Evolutionary conservation across 1,140 invertebrate genomes (phyloP).

Genomic region (Atta colombica): DNA sequence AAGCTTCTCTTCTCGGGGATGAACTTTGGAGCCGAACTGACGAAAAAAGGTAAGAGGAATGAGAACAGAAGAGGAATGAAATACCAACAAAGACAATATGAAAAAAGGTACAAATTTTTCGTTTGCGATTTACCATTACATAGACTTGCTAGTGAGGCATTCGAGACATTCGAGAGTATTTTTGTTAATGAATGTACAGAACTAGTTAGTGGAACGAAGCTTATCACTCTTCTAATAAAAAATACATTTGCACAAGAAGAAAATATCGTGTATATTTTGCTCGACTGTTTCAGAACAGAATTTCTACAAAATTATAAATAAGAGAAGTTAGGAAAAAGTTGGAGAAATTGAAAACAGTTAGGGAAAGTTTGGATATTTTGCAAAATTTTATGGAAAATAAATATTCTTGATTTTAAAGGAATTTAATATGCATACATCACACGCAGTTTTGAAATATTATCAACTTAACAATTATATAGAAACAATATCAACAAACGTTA

Average conservation of each 20-base stretch:
- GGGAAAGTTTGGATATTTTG: no score
- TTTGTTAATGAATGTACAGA: background rate
- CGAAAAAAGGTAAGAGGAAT: background rate
- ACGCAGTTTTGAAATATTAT: no score
- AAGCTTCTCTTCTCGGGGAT: constrained; percentile 7
- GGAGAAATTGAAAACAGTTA: no score
- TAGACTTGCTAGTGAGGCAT: background rate
- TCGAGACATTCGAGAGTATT: background rate
- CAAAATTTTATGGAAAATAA: no score
- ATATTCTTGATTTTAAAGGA: no score
- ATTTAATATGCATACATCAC: no score
- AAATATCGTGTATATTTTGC: background rate
- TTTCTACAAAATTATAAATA: no score
- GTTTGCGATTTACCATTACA: background rate
- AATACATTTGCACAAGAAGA: background rate
- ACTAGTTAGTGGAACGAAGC: background rate
- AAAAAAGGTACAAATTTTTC: constrained; percentile 8
- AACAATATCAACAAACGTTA: no score
- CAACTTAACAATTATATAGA: no score
- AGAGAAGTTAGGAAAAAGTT: no score
- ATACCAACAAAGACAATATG: constrained; percentile 1
- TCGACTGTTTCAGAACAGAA: background rate
- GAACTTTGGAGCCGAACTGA: constrained; percentile 9
- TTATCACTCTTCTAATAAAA: background rate
- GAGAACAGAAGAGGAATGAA: background rate